Evolutionary conservation across 2,797 vertebrate species (phyloP).

Genomic region (Sebastes oblongus): DNA sequence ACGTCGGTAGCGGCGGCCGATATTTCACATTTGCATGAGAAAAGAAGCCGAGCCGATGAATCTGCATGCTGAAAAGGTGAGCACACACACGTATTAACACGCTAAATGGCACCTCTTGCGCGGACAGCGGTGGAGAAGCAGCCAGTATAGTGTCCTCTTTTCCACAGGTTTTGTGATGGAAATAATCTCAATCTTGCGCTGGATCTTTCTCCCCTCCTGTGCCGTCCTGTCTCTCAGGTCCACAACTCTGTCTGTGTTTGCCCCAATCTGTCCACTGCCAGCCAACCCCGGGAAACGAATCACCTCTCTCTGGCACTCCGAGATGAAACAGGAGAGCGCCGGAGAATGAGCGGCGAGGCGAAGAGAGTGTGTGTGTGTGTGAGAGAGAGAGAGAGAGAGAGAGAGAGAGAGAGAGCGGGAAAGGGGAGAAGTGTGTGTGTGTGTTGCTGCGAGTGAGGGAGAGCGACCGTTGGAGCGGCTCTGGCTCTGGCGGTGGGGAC

Average conservation of each 20-base stretch:
- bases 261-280: slow-evolving; percentile 28
- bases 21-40: slow-evolving; percentile 64
- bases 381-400: slow-evolving; percentile 16
- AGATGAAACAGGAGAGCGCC: slow-evolving; percentile 54
- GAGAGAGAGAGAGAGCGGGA: slow-evolving; percentile 10
- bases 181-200: slow-evolving; percentile 59
- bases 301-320: slow-evolving; percentile 49
- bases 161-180: slow-evolving; percentile 68
- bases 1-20: slow-evolving; percentile 19
- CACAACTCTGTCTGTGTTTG: slow-evolving; percentile 51
- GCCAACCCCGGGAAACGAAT: slow-evolving; percentile 10
- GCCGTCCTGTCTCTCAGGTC: slow-evolving; percentile 38
- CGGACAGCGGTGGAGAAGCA: slow-evolving; percentile 50
- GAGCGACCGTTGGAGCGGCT: slow-evolving; percentile 46
- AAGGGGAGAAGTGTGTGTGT: slow-evolving; percentile 13
- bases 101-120: slow-evolving; percentile 69
- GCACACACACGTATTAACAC: slow-evolving; percentile 27
- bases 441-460: slow-evolving; percentile 47
- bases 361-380: slow-evolving; percentile 33
- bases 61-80: slow-evolving; percentile 73
- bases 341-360: slow-evolving; percentile 38
- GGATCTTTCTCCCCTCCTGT: slow-evolving; percentile 25
- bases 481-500: slow-evolving; percentile 66
- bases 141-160: slow-evolving; percentile 51
- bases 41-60: slow-evolving; percentile 47